A percentile compares a stretch with the other conserved stretches of the same genome.
Conservation (phyloP, 2,797 vertebrate genomes). For the Malacoraja senta region DNA sequence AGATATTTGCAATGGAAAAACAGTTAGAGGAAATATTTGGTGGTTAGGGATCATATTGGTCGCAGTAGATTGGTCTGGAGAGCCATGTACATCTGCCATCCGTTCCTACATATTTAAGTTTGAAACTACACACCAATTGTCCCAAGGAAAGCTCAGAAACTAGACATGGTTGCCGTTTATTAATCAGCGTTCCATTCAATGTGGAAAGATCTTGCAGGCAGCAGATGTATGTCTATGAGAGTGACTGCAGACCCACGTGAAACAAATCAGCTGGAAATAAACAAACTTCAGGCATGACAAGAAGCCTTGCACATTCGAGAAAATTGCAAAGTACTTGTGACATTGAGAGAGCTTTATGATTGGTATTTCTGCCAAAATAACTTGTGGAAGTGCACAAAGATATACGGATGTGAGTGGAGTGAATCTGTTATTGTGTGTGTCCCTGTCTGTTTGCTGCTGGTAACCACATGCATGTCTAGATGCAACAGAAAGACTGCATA, state of each 20-base stretch:
- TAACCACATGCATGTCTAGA: not conserved
- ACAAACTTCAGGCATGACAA: not conserved
- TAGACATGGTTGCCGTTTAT: not conserved
- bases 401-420: not conserved
- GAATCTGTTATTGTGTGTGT: not conserved
- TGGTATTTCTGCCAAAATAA: not conserved
- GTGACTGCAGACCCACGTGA: not conserved
- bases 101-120: no score
- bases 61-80: no score
- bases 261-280: conserved; percentile 10
- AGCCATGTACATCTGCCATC: no score
- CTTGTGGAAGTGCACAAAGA: not conserved
- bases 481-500: not conserved
- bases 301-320: not conserved
- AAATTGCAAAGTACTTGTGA: not conserved
- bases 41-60: no score
- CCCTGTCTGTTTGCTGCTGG: not conserved
- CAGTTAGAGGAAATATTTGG: not conserved
- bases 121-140: not conserved
- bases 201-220: not conserved
- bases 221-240: not conserved
- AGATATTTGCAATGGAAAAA: not conserved
- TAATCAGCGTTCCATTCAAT: not conserved
- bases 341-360: not conserved
- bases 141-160: not conserved